Evolutionary conservation across 2,888 invertebrate species (phyloP).

Genomic region (Bimastos eiseni): DNA sequence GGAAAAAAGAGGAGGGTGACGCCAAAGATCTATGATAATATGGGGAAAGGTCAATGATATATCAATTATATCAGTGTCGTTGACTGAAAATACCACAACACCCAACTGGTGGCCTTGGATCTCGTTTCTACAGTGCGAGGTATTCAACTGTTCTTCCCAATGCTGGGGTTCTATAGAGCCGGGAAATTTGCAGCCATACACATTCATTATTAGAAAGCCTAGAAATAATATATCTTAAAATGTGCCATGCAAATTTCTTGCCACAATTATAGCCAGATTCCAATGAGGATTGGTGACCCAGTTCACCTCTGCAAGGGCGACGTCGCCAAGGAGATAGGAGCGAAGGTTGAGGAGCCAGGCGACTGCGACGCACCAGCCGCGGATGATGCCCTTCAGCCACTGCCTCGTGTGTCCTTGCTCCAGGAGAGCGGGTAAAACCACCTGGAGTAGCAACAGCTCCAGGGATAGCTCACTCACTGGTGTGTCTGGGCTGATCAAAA

Average conservation of each 20-base stretch:
- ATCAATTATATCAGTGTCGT: too few relatives aligned
- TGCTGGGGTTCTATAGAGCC: too few relatives aligned
- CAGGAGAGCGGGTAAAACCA: slow-evolving; percentile 89
- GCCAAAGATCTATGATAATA: too few relatives aligned
- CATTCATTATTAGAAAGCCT: too few relatives aligned
- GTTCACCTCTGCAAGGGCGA: slow-evolving; percentile 47
- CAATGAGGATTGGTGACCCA: not conserved
- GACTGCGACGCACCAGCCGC: slow-evolving; percentile 62
- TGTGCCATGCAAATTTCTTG: not conserved
- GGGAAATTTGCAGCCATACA: too few relatives aligned
- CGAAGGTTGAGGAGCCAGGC: slow-evolving; percentile 83
- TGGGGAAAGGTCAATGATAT: too few relatives aligned
- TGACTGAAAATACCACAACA: too few relatives aligned
- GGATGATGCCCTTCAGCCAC: slow-evolving; percentile 85
- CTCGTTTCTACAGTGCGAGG: too few relatives aligned
- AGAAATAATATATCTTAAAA: too few relatives aligned
- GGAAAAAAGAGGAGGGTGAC: too few relatives aligned
- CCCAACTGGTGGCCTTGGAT: too few relatives aligned
- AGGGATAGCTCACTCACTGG: slow-evolving; percentile 88
- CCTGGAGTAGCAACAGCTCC: slow-evolving; percentile 80
- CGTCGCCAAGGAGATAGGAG: slow-evolving; percentile 83
- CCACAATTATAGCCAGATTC: not conserved
- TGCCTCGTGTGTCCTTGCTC: slow-evolving; percentile 96
- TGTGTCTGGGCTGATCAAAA: slow-evolving; percentile 57
- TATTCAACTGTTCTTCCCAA: too few relatives aligned